phyloP scores from a whole-genome alignment of 1,140 invertebrate species.

The Trichonephila clavipes region DNA sequence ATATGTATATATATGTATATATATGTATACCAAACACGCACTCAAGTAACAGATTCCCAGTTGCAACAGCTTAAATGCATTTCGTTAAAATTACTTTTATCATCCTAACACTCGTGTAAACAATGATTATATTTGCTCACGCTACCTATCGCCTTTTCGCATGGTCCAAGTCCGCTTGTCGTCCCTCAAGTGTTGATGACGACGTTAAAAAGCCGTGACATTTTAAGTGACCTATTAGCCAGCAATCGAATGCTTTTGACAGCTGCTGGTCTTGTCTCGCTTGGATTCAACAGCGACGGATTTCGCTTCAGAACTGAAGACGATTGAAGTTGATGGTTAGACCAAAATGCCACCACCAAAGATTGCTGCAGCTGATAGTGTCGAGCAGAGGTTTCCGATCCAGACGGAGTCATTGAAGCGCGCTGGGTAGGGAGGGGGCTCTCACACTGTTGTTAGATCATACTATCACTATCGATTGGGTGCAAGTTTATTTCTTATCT shows the following conservation, averaged over 20 bases:
- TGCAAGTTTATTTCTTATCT: too few species aligned
- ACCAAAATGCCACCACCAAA: constrained; percentile 32
- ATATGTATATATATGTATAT: too few species aligned
- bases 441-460: not conserved
- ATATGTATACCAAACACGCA: not conserved
- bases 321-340: constrained; percentile 35
- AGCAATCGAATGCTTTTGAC: constrained; percentile 56
- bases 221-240: constrained; percentile 70
- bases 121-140: constrained; percentile 58
- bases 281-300: constrained; percentile 22
- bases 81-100: constrained; percentile 13
- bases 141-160: constrained; percentile 24
- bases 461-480: not conserved
- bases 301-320: constrained; percentile 3
- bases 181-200: constrained; percentile 54
- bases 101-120: constrained; percentile 25
- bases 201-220: constrained; percentile 64
- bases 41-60: not conserved
- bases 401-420: constrained; percentile 18
- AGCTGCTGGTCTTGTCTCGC: constrained; percentile 43
- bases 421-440: not conserved
- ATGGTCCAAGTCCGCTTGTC: constrained; percentile 41
- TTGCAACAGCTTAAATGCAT: not conserved
- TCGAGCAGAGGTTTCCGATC: not conserved
- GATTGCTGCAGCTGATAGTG: constrained; percentile 18